Evolutionary conservation across 2,888 invertebrate species (phyloP), one percentile per base, ranked within the genome.

Genomic region (Ommatoiulus sabulosus): DNA sequence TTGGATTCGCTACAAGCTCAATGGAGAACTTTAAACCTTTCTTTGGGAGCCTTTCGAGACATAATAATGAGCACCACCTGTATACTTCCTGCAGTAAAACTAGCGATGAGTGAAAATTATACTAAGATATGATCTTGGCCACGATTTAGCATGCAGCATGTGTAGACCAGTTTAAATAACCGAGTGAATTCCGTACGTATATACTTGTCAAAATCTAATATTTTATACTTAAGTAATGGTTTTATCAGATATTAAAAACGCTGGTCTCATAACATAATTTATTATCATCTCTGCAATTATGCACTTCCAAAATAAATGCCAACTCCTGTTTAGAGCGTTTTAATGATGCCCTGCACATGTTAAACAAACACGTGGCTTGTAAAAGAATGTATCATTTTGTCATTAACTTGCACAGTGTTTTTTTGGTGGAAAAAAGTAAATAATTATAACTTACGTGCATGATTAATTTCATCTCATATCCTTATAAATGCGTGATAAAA

Each of bases 51-150:
- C 72, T 20, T 72, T 20, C 20, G 7, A 8, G 24, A 72, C 4
- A 72, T 72, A 8, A 72, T 72, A 72, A 72, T 24, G 72, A 72
- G 24, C 72, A 72, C 72, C 72, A 72, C 72, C 72, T 72, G 72
- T 63, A 63, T 8, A 72, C 72, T 72, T 72, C 72, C 72, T 72
- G 72, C 72, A 72, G 72, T 72, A 72, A 72, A 72, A 72, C 72
- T 72, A 72, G 72, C 24, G 72, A 72, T 72, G 72, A 72, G 72
- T 72, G 72, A 72, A 72, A 72, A 72, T 72, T 24, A 72, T 72
- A 72, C 72, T 72, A 72, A 72, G 72, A 72, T 72, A 72, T 72
- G 72, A 72, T 72, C 72, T 72, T 24, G 10, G 72, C 72, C 72
- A 72, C 72, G 72, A 72, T 72, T 72, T 72, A 8, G 20, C 72